Percentiles rank a stretch among this genome's conserved stretches.
Conservation (phyloP, 35 echinoderm and acorn worm genomes). For the Ophiothrix spiculata region DNA sequence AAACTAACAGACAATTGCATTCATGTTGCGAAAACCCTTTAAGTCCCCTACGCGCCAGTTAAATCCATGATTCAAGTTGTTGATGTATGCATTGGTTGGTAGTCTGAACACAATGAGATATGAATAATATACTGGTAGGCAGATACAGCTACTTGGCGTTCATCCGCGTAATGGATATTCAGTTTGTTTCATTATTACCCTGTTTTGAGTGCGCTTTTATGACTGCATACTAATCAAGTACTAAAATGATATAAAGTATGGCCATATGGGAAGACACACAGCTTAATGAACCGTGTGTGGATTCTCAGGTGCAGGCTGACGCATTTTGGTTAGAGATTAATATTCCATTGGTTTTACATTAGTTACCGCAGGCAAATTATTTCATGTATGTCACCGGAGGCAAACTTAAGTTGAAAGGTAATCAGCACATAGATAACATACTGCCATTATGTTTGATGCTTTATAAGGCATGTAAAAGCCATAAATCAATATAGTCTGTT, state of each 20-base stretch:
- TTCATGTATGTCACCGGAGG: too few species aligned
- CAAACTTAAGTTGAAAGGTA: too few species aligned
- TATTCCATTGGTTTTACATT: too few species aligned
- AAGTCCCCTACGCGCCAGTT: not conserved
- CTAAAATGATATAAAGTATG: not conserved
- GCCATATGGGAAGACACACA: not conserved
- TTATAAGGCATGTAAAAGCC: too few species aligned
- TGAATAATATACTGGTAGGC: not conserved
- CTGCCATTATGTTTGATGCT: too few species aligned
- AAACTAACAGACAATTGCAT: not conserved
- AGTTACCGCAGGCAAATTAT: too few species aligned
- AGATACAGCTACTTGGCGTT: not conserved
- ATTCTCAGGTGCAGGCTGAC: not conserved
- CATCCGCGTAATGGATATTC: constrained; percentile 12
- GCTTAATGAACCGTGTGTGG: not conserved
- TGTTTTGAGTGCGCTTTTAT: not conserved
- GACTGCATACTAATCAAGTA: constrained; percentile 3
- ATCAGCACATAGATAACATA: too few species aligned
- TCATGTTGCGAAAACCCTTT: not conserved
- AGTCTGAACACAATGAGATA: not conserved
- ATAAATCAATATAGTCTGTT: too few species aligned
- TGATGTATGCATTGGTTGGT: not conserved
- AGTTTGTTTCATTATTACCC: constrained; percentile 1
- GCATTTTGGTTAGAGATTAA: constrained; percentile 2
- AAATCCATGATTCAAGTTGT: not conserved